Evolutionary conservation across 2,888 invertebrate genomes (phyloP).

Genomic region (Strigamia maritima): DNA sequence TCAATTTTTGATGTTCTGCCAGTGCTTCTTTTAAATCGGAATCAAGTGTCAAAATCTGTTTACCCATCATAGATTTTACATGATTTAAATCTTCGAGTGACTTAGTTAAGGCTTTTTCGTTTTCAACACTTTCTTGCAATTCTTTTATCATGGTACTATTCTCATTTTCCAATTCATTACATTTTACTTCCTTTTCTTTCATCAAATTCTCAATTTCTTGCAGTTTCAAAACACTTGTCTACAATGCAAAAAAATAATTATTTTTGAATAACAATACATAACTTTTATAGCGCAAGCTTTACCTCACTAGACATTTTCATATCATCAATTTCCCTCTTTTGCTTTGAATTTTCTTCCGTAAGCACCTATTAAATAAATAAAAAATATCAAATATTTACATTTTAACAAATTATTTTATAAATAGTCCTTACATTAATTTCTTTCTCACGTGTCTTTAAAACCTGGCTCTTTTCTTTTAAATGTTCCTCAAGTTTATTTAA

Average conservation of each 20-base stretch:
- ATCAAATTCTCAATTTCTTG: slow-evolving; percentile 47
- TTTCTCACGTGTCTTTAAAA: not conserved
- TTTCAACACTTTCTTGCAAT: slow-evolving; percentile 33
- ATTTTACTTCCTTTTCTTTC: slow-evolving; percentile 45
- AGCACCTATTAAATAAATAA: not conserved
- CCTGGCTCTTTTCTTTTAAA: not conserved
- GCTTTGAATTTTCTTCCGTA: not conserved
- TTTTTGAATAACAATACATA: not conserved
- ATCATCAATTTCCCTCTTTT: not conserved
- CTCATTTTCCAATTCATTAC: slow-evolving; percentile 39
- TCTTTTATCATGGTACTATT: slow-evolving; percentile 34
- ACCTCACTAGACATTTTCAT: not conserved
- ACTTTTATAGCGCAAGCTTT: slow-evolving; percentile 33
- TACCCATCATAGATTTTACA: slow-evolving; percentile 16
- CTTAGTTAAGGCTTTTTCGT: slow-evolving; percentile 29
- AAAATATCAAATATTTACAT: not conserved
- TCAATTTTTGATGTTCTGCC: not conserved
- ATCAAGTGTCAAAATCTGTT: slow-evolving; percentile 19
- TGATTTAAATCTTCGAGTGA: slow-evolving; percentile 35
- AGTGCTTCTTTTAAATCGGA: slow-evolving; percentile 16
- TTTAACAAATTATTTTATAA: not conserved
- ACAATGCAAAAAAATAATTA: slow-evolving; percentile 24
- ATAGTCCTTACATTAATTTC: not conserved
- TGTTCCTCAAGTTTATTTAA: not conserved
- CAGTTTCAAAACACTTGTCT: slow-evolving; percentile 46